phyloP scores from a whole-genome alignment of 2,797 vertebrate genomes.

The Alfaro cultratus region DNA sequence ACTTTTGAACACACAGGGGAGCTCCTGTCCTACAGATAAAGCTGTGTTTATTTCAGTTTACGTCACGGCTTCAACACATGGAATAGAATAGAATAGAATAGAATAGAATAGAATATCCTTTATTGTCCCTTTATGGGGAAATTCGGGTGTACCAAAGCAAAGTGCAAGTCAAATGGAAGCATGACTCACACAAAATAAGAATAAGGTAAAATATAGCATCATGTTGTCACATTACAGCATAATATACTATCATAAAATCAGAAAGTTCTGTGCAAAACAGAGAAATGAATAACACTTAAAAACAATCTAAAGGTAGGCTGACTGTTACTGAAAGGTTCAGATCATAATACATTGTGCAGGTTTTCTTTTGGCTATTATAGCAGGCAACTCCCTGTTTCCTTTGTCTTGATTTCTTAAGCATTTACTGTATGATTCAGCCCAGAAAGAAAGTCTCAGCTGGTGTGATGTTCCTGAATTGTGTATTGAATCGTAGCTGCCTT shows the following conservation, averaged over 20 bases:
- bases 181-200: not conserved
- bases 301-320: not conserved
- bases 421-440: slow-evolving; percentile 52
- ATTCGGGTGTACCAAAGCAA: not conserved
- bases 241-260: not conserved
- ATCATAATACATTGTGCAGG: slow-evolving; percentile 1
- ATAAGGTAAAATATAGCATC: not conserved
- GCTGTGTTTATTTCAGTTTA: not conserved
- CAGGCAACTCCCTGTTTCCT: slow-evolving; percentile 2
- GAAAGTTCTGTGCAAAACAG: not conserved
- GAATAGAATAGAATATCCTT: not conserved
- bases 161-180: not conserved
- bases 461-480: slow-evolving; percentile 7
- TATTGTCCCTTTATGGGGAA: not conserved
- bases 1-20: slow-evolving; percentile 60
- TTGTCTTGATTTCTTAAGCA: slow-evolving; percentile 16
- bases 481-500: slow-evolving; percentile 48
- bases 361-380: slow-evolving; percentile 37
- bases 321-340: slow-evolving; percentile 7
- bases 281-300: not conserved
- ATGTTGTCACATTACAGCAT: not conserved
- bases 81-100: not conserved
- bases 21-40: slow-evolving; percentile 64
- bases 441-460: slow-evolving; percentile 39
- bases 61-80: not conserved